phyloP scores from a whole-genome alignment of 2,888 invertebrate species.

The Spodoptera picta region DNA sequence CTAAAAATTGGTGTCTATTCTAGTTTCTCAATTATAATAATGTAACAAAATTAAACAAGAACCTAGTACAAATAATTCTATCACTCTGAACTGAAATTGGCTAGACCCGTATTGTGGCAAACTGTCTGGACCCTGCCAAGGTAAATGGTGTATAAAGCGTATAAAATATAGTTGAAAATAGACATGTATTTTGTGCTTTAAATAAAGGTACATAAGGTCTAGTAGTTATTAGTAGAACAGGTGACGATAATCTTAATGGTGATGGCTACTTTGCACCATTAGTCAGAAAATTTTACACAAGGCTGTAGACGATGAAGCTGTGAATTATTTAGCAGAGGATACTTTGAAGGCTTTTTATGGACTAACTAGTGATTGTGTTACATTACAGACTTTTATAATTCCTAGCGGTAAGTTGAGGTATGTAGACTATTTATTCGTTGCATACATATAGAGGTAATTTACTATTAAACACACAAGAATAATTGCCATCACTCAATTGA shows the following conservation, averaged over 20 bases:
- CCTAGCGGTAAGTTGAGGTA: no score
- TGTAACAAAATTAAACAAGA: conserved; percentile 21
- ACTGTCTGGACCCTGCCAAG: conserved; percentile 30
- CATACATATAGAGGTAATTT: no score
- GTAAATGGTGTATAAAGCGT: conserved; percentile 29
- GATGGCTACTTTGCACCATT: conserved; percentile 38
- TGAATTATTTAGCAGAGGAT: conserved; percentile 21
- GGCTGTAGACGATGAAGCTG: conserved; percentile 14
- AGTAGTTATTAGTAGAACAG: conserved; percentile 22
- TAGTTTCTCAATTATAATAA: conserved; percentile 7
- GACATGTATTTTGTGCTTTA: no score
- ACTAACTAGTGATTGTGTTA: no score
- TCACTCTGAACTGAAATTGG: conserved; percentile 25
- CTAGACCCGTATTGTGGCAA: conserved; percentile 41
- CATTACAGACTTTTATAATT: no score
- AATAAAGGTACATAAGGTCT: conserved; percentile 19
- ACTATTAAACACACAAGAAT: no score
- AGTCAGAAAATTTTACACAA: conserved; percentile 31
- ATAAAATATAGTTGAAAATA: conserved; percentile 13
- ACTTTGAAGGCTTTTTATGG: neutral
- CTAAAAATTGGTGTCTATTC: no score
- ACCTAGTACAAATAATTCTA: conserved; percentile 29
- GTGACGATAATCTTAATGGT: conserved; percentile 37
- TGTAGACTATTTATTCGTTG: no score
- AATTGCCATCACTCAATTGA: no score